These are phyloP conservation scores for Aphis craccivora DNA, from an alignment of 1,140 invertebrate species.

Conservation along the genomic window DNA sequence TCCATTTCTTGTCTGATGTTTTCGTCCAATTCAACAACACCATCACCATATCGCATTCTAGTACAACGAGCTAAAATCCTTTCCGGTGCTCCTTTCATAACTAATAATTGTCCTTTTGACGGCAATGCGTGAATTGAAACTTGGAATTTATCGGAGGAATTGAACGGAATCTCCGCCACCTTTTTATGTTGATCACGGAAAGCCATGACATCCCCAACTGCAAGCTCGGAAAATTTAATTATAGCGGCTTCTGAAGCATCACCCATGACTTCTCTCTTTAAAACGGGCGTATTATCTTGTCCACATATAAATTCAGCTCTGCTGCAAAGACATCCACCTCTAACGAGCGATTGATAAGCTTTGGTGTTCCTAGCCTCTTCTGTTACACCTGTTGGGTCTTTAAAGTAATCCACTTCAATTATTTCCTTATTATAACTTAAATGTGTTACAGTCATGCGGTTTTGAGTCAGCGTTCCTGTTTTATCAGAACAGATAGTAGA, in stretches of 20 bases:
- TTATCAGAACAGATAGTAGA: slow-evolving; percentile 84
- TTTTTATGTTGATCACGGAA: slow-evolving; percentile 75
- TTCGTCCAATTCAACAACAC: slow-evolving; percentile 68
- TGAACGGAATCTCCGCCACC: slow-evolving; percentile 79
- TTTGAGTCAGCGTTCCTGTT: slow-evolving; percentile 82
- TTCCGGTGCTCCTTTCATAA: slow-evolving; percentile 81
- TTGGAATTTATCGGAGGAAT: slow-evolving; percentile 81
- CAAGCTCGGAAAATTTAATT: slow-evolving; percentile 78
- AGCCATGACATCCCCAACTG: slow-evolving; percentile 72
- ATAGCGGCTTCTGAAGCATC: slow-evolving; percentile 85
- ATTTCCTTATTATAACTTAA: slow-evolving; percentile 75
- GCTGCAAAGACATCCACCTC: slow-evolving; percentile 79
- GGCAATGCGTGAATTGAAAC: slow-evolving; percentile 72
- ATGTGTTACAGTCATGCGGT: slow-evolving; percentile 81
- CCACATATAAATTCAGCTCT: slow-evolving; percentile 77
- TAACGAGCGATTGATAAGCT: slow-evolving; percentile 71
- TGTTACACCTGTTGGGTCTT: slow-evolving; percentile 65
- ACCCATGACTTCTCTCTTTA: slow-evolving; percentile 74
- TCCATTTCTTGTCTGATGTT: slow-evolving; percentile 71
- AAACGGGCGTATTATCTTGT: slow-evolving; percentile 72
- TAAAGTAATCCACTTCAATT: slow-evolving; percentile 67
- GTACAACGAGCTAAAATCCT: slow-evolving; percentile 74
- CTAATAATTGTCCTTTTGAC: slow-evolving; percentile 67
- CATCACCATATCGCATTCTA: slow-evolving; percentile 71
- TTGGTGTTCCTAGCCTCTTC: slow-evolving; percentile 60